Percentiles rank a stretch among this genome's conserved stretches.
Conservation (phyloP, 1,140 invertebrate species). For the Drosophila suzukii region DNA sequence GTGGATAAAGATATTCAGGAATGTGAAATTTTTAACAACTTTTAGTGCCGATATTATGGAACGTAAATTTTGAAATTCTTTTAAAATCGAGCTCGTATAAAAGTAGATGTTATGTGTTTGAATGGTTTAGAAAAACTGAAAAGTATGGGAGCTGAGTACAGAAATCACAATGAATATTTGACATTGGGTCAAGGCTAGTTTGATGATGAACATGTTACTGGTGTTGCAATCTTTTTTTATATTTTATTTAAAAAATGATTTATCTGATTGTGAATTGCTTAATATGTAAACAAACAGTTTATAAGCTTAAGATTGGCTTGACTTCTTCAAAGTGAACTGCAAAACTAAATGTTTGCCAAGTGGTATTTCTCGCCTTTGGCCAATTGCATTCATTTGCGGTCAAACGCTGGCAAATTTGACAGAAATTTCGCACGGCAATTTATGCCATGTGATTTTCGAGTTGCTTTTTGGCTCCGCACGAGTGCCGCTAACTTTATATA, state of each 20-base stretch:
- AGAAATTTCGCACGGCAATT: slow-evolving; percentile 57
- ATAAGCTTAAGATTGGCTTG: neutral
- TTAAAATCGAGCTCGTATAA: too few relatives aligned
- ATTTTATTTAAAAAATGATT: too few relatives aligned
- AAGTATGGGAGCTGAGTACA: neutral
- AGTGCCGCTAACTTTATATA: slow-evolving; percentile 44
- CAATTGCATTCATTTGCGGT: slow-evolving; percentile 66
- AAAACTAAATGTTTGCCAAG: neutral
- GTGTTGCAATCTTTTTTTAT: too few relatives aligned
- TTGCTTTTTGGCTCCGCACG: slow-evolving; percentile 12
- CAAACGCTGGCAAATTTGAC: slow-evolving; percentile 60
- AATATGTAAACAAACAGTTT: too few relatives aligned
- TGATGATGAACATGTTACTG: neutral
- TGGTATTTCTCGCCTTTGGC: slow-evolving; percentile 25
- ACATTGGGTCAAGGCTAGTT: neutral
- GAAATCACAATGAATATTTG: neutral
- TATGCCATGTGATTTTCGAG: slow-evolving; percentile 47
- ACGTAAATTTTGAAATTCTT: too few relatives aligned
- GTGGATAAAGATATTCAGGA: too few relatives aligned
- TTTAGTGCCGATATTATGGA: too few relatives aligned
- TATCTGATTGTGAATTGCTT: too few relatives aligned
- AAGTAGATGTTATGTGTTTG: too few relatives aligned
- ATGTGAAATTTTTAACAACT: too few relatives aligned
- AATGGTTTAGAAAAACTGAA: neutral
- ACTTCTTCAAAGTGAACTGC: neutral